Conservation (phyloP, 2,113 vertebrate genomes). For the Podilymbus podiceps region DNA sequence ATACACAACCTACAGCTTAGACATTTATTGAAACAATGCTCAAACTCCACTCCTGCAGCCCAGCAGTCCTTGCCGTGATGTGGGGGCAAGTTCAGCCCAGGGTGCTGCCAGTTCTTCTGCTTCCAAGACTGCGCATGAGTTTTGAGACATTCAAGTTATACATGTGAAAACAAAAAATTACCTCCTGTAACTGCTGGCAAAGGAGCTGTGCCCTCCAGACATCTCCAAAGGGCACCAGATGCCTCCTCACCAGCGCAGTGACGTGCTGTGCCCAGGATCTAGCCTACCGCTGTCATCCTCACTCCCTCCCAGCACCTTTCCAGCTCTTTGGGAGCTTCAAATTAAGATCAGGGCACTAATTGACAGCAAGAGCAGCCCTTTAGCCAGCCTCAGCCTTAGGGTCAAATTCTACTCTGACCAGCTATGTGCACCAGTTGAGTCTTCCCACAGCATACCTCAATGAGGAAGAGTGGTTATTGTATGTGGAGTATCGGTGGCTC, state of each 20-base stretch:
- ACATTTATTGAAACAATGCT: neutral
- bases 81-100: neutral
- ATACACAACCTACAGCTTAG: neutral
- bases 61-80: neutral
- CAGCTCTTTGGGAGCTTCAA: neutral
- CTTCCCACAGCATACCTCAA: neutral
- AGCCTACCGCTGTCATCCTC: too few relatives aligned
- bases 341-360: neutral
- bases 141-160: neutral
- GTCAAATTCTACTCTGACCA: neutral
- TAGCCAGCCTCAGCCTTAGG: neutral
- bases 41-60: neutral
- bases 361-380: neutral
- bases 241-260: neutral
- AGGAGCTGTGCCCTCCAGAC: neutral
- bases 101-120: neutral
- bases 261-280: fast-evolving
- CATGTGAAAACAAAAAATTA: neutral
- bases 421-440: neutral
- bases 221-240: neutral
- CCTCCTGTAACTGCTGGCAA: neutral
- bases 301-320: neutral
- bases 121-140: neutral
- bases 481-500: neutral
- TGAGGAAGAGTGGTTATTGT: neutral